A percentile compares a stretch with the other conserved stretches of the same genome.
Conservation (phyloP, 1,140 invertebrate genomes). For the Bombyx mandarina region DNA sequence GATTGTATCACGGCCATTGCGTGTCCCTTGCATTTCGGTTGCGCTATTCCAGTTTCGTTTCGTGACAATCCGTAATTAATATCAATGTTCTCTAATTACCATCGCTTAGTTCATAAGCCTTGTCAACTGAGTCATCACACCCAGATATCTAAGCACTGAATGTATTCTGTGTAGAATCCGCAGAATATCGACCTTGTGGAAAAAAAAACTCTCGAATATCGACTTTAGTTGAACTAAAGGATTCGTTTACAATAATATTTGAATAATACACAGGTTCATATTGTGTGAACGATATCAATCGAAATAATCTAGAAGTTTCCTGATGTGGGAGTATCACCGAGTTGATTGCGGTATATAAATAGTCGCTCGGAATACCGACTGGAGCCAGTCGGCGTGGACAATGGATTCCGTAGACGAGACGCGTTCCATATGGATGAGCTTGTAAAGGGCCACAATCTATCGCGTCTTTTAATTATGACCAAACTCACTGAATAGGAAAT, state of each 20-base stretch:
- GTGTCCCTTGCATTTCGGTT: constrained; percentile 13
- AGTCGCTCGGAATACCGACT: constrained; percentile 32
- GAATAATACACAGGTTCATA: too few species aligned
- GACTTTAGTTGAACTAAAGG: too few species aligned
- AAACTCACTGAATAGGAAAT: constrained; percentile 13
- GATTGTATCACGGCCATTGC: constrained; percentile 9
- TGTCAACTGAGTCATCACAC: constrained; percentile 11
- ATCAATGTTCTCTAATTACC: constrained; percentile 15
- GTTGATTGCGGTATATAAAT: constrained; percentile 58
- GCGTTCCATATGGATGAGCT: constrained; percentile 62
- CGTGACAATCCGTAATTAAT: constrained; percentile 20
- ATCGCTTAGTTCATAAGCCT: constrained; percentile 9
- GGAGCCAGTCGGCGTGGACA: constrained; percentile 39
- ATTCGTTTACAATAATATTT: too few species aligned
- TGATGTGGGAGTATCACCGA: constrained; percentile 17
- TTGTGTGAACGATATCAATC: too few species aligned
- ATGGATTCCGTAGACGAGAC: constrained; percentile 61
- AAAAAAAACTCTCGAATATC: too few species aligned
- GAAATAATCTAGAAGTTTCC: constrained; percentile 10
- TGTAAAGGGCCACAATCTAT: constrained; percentile 44
- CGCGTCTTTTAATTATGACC: constrained; percentile 22
- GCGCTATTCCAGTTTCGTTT: constrained; percentile 8
- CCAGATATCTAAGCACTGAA: too few species aligned
- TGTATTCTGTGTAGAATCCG: too few species aligned
- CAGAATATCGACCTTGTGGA: too few species aligned